Conservation (phyloP, 1,140 invertebrate species). For the Calycopis cecrops region DNA sequence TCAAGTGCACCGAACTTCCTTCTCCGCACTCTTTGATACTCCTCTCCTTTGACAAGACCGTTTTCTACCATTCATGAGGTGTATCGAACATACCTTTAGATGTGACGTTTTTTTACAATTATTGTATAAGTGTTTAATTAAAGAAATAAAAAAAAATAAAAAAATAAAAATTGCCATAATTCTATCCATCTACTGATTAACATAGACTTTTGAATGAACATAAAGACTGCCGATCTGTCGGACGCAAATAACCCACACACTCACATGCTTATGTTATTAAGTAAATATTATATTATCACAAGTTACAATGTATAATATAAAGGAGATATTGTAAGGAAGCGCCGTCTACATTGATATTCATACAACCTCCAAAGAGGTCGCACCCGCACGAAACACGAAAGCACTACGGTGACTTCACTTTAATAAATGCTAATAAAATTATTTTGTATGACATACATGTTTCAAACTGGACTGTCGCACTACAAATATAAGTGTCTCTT, state of each 20-base stretch:
- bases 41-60: background rate
- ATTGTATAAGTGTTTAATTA: too few species aligned
- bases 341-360: background rate
- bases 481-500: slow-evolving; percentile 8
- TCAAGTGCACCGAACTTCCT: slow-evolving; percentile 35
- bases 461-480: background rate
- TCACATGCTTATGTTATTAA: too few species aligned
- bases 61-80: background rate
- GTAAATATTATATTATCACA: background rate
- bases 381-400: too few species aligned
- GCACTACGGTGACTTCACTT: background rate
- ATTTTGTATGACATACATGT: slow-evolving; percentile 1
- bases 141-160: too few species aligned
- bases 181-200: too few species aligned
- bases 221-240: too few species aligned
- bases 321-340: background rate
- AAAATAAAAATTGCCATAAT: too few species aligned
- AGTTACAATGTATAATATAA: background rate
- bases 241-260: too few species aligned
- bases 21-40: slow-evolving; percentile 9
- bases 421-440: slow-evolving; percentile 4
- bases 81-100: background rate
- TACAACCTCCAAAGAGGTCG: too few species aligned
- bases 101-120: too few species aligned
- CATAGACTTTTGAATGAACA: too few species aligned